Evolutionary conservation across 1,140 invertebrate genomes (phyloP).

Genomic region (Polyergus mexicanus): DNA sequence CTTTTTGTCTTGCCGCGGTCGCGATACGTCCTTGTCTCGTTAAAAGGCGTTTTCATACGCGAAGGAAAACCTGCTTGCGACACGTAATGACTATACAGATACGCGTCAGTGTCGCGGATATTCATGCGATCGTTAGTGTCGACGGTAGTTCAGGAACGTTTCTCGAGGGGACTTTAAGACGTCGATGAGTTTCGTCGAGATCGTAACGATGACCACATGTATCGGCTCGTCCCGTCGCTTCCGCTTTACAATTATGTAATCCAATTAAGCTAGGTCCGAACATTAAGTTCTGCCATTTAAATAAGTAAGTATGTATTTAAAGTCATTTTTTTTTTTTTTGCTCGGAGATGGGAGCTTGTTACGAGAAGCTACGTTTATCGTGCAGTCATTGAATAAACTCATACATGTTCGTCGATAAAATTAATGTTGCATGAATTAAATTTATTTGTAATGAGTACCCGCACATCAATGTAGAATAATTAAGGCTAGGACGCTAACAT

Average conservation of each 20-base stretch:
- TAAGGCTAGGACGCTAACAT: too few relatives aligned
- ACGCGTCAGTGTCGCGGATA: slow-evolving; percentile 33
- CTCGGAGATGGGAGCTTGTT: slow-evolving; percentile 9
- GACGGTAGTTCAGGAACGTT: slow-evolving; percentile 32
- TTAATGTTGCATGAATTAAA: slow-evolving; percentile 8
- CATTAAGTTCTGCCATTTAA: slow-evolving; percentile 5
- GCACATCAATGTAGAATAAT: slow-evolving; percentile 17
- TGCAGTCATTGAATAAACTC: not conserved
- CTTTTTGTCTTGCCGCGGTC: slow-evolving; percentile 48
- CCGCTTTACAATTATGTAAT: slow-evolving; percentile 45
- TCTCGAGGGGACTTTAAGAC: slow-evolving; percentile 4
- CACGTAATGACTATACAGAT: slow-evolving; percentile 31
- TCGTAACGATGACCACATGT: not conserved
- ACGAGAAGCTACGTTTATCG: slow-evolving; percentile 27
- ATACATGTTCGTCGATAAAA: slow-evolving; percentile 5
- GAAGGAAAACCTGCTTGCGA: slow-evolving; percentile 59
- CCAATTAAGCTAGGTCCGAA: slow-evolving; percentile 29
- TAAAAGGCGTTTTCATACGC: slow-evolving; percentile 64
- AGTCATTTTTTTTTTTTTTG: not conserved
- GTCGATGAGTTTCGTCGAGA: slow-evolving; percentile 32
- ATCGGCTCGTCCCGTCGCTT: not conserved
- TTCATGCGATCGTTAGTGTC: slow-evolving; percentile 48
- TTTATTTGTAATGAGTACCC: slow-evolving; percentile 3
- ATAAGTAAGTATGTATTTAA: not conserved
- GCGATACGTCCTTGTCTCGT: slow-evolving; percentile 68